Evolutionary conservation across 2,113 vertebrate genomes (phyloP), one percentile per base, ranked within the genome.

Genomic region (Arvicanthis niloticus): DNA sequence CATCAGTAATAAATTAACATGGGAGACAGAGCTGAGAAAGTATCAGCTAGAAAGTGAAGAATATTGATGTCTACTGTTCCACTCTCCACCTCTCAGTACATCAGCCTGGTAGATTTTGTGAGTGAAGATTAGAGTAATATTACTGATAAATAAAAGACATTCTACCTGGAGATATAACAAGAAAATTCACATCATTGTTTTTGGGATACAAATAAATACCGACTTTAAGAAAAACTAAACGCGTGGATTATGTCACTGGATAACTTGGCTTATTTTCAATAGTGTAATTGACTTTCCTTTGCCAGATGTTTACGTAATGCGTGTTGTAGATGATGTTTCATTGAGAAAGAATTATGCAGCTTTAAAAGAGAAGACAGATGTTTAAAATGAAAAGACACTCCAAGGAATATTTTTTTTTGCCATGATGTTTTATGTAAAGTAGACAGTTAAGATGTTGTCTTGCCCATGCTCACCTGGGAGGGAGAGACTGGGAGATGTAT

Each of bases 321-420:
- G 89, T 87, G 88, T 51, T 84, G 15, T 68, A 24, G 80, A 94
- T 85, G 51, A 96, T 78, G 94, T 85, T 95, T 97, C 91, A 95
- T 78, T 96, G 95, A 84, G 86, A 87, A 96, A 91, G 97, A 97
- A 62, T 96, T 97, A 96, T 80, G 42, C 19, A 91, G 89, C 37
- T 82, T 97, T 96, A 82, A 93, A 92, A 95, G 91, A 76, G 48
- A 86, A 96, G 91, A 92, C 94, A 98, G 96, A 96, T 97, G 93
- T 86, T 97, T 56, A 92, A 94, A 86, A 94, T 31, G 40, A 70
- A 77, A 68, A 93, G 34, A 51, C 68, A 42, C 60, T 81, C 85
- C 21, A 77, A 89, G 81, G 91, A 93, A 65, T 62, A 72, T 84
- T 80, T 97, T 94, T 70, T 19, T 76, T 85, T 90, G 84, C 58